Base-by-base conservation (phyloP, 2,888 invertebrate species). In the Limenitis camilla region DNA sequence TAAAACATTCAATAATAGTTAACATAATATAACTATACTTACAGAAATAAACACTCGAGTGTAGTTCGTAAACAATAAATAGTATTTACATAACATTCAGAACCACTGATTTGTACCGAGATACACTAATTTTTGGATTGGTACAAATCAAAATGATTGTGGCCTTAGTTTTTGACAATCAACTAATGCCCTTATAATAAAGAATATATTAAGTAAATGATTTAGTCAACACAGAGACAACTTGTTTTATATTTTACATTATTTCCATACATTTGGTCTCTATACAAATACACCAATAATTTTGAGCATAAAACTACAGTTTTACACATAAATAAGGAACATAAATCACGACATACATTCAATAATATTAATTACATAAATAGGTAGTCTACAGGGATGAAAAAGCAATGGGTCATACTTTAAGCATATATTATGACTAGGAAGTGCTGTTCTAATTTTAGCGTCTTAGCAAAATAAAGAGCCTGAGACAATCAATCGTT, bases 21-120 rank as follows among this genome's bases (percentile, higher is more conserved):
- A 79, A 85, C 81, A 76, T 78, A 81, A 81, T 78, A 82, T 63
- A 81, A 61, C 72, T 81, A 77, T 71, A 76, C 76, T 78, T 80
- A 81, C 66, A 74, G 66, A 68, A 78, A 74, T 75, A 74, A 81
- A 81, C 73, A 76, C 70, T 65, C 58, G 47, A 61, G 62, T 68
- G 66, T 68, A 65, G 63, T 65, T 69, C 63, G 67, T 71, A 69
- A 65, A 68, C 65, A 76, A 74, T 75, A 77, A 76, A 75, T 78
- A 74, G 69, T 64, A 74, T 74, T 69, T 74, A 77, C 72, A 74
- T 59, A 63, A 53, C 51, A 59, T 59, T 38, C 55, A 49, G 53
- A 57, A 53, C 36, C 29, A 10, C 28, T 45, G 10, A 36, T 11
- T 44, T 45, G 40, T 45, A 11, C 35, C 45, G 38, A 11, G 9